Evolutionary conservation across 2,797 vertebrate species (phyloP).

Genomic region (Telmatherina bonti): DNA sequence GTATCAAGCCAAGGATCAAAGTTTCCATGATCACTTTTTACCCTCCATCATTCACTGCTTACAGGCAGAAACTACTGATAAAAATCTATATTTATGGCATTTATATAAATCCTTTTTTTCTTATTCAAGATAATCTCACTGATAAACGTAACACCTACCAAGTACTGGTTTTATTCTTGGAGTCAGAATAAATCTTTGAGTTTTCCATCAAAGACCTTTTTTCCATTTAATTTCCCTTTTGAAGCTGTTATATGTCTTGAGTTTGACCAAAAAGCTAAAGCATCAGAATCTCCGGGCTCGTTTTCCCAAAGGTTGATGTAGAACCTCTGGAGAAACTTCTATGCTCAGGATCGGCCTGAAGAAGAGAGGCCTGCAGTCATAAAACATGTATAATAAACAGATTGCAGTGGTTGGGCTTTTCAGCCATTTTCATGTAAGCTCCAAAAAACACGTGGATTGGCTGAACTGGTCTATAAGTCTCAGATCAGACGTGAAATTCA

Average conservation of each 20-base stretch:
- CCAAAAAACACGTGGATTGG: background rate
- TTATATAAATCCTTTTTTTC: slow-evolving; percentile 10
- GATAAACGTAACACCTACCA: slow-evolving; percentile 3
- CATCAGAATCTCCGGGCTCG: slow-evolving; percentile 27
- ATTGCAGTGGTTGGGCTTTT: background rate
- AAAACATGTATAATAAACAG: slow-evolving; percentile 35
- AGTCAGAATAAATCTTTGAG: slow-evolving; percentile 3
- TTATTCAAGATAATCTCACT: background rate
- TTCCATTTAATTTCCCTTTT: slow-evolving; percentile 29
- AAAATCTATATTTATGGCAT: background rate
- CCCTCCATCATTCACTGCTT: no score
- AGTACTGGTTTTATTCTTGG: slow-evolving; percentile 6
- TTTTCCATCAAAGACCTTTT: slow-evolving; percentile 24
- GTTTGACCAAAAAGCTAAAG: slow-evolving; percentile 35
- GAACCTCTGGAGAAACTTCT: slow-evolving; percentile 14
- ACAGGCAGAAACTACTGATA: no score
- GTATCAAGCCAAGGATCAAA: no score
- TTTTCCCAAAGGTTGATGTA: slow-evolving; percentile 40
- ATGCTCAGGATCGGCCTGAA: slow-evolving; percentile 5
- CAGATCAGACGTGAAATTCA: background rate
- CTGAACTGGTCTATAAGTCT: background rate
- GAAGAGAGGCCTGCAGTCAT: slow-evolving; percentile 8
- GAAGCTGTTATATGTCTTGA: slow-evolving; percentile 17
- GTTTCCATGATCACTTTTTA: no score
- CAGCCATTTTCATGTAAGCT: background rate